These are phyloP conservation scores for Burhinus bistriatus DNA, from an alignment of 2,113 vertebrate species.

Conservation along the genomic window DNA sequence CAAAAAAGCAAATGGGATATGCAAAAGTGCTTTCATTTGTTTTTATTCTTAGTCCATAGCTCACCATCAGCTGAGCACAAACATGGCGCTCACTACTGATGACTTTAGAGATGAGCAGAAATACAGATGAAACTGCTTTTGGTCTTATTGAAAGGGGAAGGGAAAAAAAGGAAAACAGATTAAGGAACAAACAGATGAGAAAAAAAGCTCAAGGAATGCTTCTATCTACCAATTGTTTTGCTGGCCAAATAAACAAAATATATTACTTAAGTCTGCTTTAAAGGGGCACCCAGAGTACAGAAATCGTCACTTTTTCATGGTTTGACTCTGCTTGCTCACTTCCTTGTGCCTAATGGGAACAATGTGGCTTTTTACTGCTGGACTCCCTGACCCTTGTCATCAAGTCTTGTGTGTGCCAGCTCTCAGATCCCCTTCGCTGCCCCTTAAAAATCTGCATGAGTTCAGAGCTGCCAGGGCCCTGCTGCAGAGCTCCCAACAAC, in stretches of 20 bases:
- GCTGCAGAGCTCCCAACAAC: fast-evolving
- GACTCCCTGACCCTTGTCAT: not conserved
- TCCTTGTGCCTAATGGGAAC: not conserved
- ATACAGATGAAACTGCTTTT: not conserved
- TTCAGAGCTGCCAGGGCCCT: not conserved
- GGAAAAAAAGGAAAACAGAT: not conserved
- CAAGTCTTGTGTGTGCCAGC: fast-evolving
- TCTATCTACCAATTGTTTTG: not conserved
- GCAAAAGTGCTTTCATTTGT: not conserved
- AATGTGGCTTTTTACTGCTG: not conserved
- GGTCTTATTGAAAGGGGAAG: not conserved
- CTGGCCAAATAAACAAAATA: not conserved
- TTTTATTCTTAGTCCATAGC: not conserved
- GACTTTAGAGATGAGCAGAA: not conserved
- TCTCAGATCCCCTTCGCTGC: not conserved
- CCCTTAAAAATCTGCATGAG: not conserved
- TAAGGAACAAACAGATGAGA: not conserved
- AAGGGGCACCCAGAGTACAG: not conserved
- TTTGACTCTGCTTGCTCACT: not conserved
- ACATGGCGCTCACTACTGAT: not conserved
- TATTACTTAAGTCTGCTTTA: not conserved
- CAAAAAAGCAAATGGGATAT: not conserved
- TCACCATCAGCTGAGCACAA: not conserved
- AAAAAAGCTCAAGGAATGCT: not conserved
- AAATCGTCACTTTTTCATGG: not conserved